Evolutionary conservation across 2,888 invertebrate species (phyloP), one percentile per base, ranked within the genome.

Genomic region (Plebejus anna): DNA sequence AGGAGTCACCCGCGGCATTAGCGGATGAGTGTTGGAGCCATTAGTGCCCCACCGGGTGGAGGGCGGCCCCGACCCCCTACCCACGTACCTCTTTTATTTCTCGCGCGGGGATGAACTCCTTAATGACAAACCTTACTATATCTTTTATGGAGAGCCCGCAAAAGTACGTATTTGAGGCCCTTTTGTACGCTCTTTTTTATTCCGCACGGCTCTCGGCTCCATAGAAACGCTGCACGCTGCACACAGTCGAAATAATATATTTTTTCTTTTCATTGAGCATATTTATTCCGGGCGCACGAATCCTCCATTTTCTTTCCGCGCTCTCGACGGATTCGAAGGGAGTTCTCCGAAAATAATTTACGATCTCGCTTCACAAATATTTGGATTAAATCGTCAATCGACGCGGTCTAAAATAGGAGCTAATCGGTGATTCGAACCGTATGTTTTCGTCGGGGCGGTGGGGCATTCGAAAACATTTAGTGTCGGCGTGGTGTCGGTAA

Each of bases 61-160:
- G 82, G 82, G 78, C 78, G 80, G 80, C 81, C 79, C 82, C 83
- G 80, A 78, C 83, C 80, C 82, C 79, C 84, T 85, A 85, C 88
- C 89, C 83, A 85, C 89, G 89, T 89, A 89, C 91, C 92, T 92
- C 93, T 94, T 94, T 94, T 93, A 93, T 93, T 94, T 93, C 93
- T 91, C 91, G 92, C 91, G 91, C 91, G 91, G 92, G 92, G 92
- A 93, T 94, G 93, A 94, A 94, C 93, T 94, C 93, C 93, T 94
- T 94, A 93, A 94, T 93, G 93, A 93, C 93, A 94, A 93, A 94
- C 93, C 93, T 92, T 93, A 93, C 93, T 94, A 93, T 94, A 93
- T 94, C 93, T 94, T 92, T 93, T 94, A 93, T 93, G 91, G 90
- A 92, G 90, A 91, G 90, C 91, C 90, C 90, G 91, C 90, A 90